Evolutionary conservation across 2,113 vertebrate genomes (phyloP), one percentile per base, ranked within the genome.

Genomic region (Myiozetetes cayanensis): DNA sequence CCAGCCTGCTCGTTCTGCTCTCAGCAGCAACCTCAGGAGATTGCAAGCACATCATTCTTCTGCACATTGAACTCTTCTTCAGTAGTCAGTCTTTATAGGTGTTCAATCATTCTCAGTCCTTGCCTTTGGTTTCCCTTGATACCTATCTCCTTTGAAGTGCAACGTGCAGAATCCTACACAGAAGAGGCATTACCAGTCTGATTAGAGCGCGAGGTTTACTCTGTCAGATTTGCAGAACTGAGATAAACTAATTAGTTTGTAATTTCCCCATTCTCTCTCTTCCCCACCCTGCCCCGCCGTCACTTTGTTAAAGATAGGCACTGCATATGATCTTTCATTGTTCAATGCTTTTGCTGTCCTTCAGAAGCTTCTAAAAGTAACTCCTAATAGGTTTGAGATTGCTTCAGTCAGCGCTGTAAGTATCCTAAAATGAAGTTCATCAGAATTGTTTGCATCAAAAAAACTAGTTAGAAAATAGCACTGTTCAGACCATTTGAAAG

Each of bases 221-320:
- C 33, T 79, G 2, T 27, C 41, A 58, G 31, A n/a, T 63, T 63
- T 85, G 10, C 44, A 93, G 73, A 84, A 74, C 23, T 61, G 11
- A 84, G 41, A 84, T 65, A 44, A 80, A 73, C 68, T 23, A 63
- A 89, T 56, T 55, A 24, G n/a, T 86, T 87, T 0, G 1, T 83
- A 39, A 85, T 80, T 84, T 80, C 55, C 35, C 44, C 56, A 1
- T 53, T 91, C 3, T 80, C 8, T 66, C 21, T 63, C 16, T 67
- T 15, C 14, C 14, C 21, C 5, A n/a, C n/a, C n/a, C n/a, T n/a
- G n/a, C 3, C 2, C 4, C 2, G 11, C 10, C 39, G 10, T 37
- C 3, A 2, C 22, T 62, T 89, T 78, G 46, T 41, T 66, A n/a
- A 89, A 77, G 31, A 52, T 14, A 76, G n/a, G 13, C 16, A 30